phyloP scores from a whole-genome alignment of 2,797 vertebrate species.

The Spheniscus humboldti region DNA sequence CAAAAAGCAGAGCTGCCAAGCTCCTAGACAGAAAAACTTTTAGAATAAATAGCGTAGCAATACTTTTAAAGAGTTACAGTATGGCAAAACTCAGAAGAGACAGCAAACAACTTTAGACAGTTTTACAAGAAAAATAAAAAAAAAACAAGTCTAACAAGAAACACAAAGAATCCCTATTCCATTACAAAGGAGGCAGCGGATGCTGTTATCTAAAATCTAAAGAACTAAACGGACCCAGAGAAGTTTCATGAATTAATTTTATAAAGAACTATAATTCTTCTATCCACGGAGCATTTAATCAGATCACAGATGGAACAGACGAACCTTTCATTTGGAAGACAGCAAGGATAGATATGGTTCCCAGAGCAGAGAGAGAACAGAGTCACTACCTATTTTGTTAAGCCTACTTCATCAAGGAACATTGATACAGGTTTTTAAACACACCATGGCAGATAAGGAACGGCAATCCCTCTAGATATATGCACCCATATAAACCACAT shows the following conservation, averaged over 20 bases:
- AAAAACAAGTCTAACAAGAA: neutral
- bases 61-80: neutral
- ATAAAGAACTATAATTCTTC: neutral
- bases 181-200: neutral
- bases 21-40: neutral
- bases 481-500: neutral
- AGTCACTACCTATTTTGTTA: neutral
- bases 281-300: neutral
- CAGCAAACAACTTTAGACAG: neutral
- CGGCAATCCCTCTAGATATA: neutral
- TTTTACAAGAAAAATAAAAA: neutral
- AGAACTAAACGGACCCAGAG: neutral
- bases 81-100: neutral
- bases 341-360: neutral
- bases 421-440: neutral
- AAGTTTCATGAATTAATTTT: neutral
- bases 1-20: neutral
- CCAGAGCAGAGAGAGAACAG: neutral
- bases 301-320: neutral
- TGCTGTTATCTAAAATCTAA: neutral
- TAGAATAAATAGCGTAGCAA: neutral
- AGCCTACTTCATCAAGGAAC: neutral
- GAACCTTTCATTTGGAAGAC: neutral
- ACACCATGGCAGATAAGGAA: neutral
- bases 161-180: neutral